A percentile compares a stretch with the other conserved stretches of the same genome.
Conservation (phyloP, 2,888 invertebrate genomes). For the Agriopis marginaria region DNA sequence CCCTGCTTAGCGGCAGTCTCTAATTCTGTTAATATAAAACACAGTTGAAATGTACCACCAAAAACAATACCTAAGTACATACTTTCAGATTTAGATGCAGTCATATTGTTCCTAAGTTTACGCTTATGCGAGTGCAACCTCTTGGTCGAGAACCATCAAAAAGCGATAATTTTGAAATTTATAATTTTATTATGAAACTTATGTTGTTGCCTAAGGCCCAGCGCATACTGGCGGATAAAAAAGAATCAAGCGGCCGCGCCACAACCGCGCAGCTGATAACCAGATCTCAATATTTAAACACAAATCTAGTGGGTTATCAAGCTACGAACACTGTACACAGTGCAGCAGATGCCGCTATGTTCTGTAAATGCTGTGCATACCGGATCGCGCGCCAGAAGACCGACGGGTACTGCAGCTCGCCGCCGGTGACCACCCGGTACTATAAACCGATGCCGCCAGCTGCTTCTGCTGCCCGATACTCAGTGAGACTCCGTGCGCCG, state of each 20-base stretch:
- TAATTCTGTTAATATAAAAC: conserved; percentile 45
- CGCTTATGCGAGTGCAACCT: no score
- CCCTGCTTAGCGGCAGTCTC: conserved; percentile 45
- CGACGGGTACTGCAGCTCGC: background rate
- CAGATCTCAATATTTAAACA: background rate
- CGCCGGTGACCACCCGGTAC: conserved; percentile 1
- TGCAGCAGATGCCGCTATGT: background rate
- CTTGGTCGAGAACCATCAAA: background rate
- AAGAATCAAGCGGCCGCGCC: background rate
- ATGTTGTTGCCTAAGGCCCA: conserved; percentile 3
- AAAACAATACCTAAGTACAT: background rate
- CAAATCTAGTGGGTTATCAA: background rate
- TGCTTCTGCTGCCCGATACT: background rate
- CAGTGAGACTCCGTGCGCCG: background rate
- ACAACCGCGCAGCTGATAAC: no score
- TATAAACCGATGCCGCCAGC: conserved; percentile 1
- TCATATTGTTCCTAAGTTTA: background rate
- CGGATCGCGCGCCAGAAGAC: conserved; percentile 6
- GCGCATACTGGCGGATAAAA: conserved; percentile 14
- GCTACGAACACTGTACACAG: background rate
- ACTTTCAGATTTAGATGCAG: background rate
- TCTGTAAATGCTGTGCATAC: conserved; percentile 4
- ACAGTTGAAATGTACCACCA: background rate
- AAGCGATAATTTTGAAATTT: background rate
- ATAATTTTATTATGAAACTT: background rate